Evolutionary conservation across 2,113 vertebrate species (phyloP), one percentile per base, ranked within the genome.

Genomic region (Toxostoma redivivum): DNA sequence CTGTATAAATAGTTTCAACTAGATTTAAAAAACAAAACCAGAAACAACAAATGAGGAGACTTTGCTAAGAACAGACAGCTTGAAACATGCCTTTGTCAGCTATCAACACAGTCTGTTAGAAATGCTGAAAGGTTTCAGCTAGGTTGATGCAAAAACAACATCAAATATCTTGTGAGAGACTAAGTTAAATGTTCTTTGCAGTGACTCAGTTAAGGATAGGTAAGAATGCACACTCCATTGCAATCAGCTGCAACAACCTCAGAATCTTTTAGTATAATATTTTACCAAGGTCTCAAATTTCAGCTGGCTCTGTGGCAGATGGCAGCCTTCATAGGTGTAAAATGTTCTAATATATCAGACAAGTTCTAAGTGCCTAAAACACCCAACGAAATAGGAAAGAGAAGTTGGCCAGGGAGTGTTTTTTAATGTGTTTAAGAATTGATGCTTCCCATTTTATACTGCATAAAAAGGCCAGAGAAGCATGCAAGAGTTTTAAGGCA

Each of bases 1-100:
- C 87, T 95, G 92, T 89, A 80, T 69, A 92, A 96, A 94, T 74
- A 77, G 54, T 91, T 97, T 57, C 51, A 85, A 89, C 81, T 67
- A 67, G 72, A 70, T 73, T 71, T 5, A 31, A 51, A 48, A 73
- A 37, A 37, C 28, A 58, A 81, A 89, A 53, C n/a, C 47, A 69
- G 73, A 53, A 38, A 33, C 27, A 33, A 27, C 9, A 86, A 91
- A 85, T 22, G 84, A 90, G 56, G 54, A 77, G 61, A 72, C 35
- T 94, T 94, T 71, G 38, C 92, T 88, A 93, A 67, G 84, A 88
- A 64, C 53, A 73, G 37, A 70, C 57, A 91, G 64, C 62, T 94
- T 94, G 86, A 80, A 90, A 82, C 44, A 81, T 38, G 72, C 74
- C 79, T 83, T 83, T 31, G 23, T 31, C 92, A 95, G 91, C 56